Percentiles rank a stretch among this genome's conserved stretches.
Evolutionary conservation across 2,797 vertebrate species (phyloP).

Genomic region (Epinephelus malabaricus): DNA sequence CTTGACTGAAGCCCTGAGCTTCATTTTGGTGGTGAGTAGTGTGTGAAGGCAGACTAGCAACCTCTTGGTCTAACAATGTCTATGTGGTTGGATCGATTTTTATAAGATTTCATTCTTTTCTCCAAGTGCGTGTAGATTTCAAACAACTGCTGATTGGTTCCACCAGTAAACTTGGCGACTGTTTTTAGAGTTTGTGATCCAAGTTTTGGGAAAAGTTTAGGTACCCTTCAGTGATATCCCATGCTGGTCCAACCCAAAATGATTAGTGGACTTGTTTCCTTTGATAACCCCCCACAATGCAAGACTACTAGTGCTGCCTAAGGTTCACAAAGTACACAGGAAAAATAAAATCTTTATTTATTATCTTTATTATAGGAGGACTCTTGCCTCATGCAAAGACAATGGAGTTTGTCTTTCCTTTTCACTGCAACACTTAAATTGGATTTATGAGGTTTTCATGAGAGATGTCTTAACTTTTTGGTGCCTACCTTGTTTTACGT

Average conservation of each 20-base stretch:
- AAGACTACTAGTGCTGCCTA: background rate
- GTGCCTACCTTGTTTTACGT: constrained; percentile 51
- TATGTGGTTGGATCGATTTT: constrained; percentile 13
- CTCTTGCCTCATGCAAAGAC: constrained; percentile 29
- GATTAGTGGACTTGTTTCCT: constrained; percentile 5
- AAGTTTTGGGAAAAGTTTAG: background rate
- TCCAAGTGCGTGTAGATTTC: background rate
- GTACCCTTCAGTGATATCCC: background rate
- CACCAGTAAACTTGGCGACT: background rate
- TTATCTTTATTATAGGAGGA: constrained; percentile 19
- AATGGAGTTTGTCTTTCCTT: constrained; percentile 17
- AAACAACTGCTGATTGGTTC: background rate
- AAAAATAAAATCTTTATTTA: constrained; percentile 9
- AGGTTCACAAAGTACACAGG: constrained; percentile 4
- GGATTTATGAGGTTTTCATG: constrained; percentile 47
- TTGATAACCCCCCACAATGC: constrained; percentile 7
- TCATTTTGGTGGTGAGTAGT: constrained; percentile 30
- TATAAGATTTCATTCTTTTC: background rate
- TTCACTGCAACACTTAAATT: constrained; percentile 47
- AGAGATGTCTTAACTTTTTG: constrained; percentile 38
- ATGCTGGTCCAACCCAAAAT: constrained; percentile 14
- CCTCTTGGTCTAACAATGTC: background rate
- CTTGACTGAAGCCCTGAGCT: constrained; percentile 6
- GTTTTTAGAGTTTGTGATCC: background rate
- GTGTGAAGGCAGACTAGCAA: constrained; percentile 16